These are phyloP conservation scores for Harlomillsia oculata DNA, from an alignment of 1,140 invertebrate species.

Conservation along the genomic window DNA sequence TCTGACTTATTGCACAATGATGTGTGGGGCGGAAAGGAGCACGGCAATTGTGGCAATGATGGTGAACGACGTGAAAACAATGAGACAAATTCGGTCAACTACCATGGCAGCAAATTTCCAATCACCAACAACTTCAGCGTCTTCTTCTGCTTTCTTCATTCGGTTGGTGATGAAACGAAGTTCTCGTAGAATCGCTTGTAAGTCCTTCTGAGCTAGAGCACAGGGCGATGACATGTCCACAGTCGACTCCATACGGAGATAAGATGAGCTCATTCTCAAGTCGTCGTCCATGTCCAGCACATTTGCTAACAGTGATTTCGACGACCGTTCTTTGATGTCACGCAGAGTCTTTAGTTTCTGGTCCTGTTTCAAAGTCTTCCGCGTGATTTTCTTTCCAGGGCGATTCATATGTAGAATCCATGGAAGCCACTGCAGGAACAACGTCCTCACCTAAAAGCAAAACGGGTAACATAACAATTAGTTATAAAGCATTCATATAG, in stretches of 20 bases:
- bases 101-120: constrained; percentile 99
- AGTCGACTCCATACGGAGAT: constrained; percentile 32
- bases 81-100: constrained; percentile 93
- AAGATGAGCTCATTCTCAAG: constrained; percentile 54
- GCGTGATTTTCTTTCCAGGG: constrained; percentile 85
- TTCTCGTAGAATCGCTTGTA: constrained; percentile 78
- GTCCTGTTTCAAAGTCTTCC: constrained; percentile 76
- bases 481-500: too few species aligned
- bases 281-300: constrained; percentile 81
- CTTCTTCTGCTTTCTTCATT: constrained; percentile 80
- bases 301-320: constrained; percentile 85
- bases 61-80: constrained; percentile 93
- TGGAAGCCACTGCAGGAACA: constrained; percentile 93
- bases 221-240: constrained; percentile 42
- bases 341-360: constrained; percentile 74
- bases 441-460: constrained; percentile 65
- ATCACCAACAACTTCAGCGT: constrained; percentile 83
- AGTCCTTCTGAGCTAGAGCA: constrained; percentile 48
- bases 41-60: constrained; percentile 89
- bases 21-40: constrained; percentile 85
- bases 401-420: constrained; percentile 75
- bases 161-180: constrained; percentile 85
- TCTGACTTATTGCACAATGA: constrained; percentile 65
- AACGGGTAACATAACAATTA: background rate
- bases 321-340: constrained; percentile 82